Evolutionary conservation across 2,888 invertebrate genomes (phyloP), one percentile per base, ranked within the genome.

Genomic region (Ctena decussata): DNA sequence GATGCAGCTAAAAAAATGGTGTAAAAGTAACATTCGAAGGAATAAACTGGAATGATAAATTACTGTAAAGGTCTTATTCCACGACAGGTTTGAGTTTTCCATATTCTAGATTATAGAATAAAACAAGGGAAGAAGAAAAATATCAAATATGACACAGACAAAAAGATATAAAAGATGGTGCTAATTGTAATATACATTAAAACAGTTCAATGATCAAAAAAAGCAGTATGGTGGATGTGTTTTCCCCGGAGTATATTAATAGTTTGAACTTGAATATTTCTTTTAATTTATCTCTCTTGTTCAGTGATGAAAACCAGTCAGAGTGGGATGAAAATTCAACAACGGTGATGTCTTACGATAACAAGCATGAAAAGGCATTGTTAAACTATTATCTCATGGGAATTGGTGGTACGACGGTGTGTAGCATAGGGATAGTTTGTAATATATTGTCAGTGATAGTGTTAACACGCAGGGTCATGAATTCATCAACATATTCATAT

Each of bases 401-500:
- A 11, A 92, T 95, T n/a, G 93, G 92, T 2, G 95, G 95, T 21
- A 93, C 93, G 82, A 92, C 91, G 1, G 87, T 95, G 6, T 95
- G 95, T 86, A 90, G 92, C 49, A 85, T 95, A 0, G 96, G 96
- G 21, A 93, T 95, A 60, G 86, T 95, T 6, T 95, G 95, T 70
- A 96, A 96, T 87, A 92, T 94, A 8, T 80, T 96, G 73, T 95
- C 95, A 15, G 91, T 95, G 72, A 88, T 95, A 44, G 95, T 96
- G 30, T 91, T 96, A 49, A 94, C 94, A 5, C 91, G 93, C 8
- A 89, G 89, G 46, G 89, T 92, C 0, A 95, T 96, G 94, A 87
- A 93, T 15, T 94, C 94, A 0, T 95, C 95, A 12, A 96, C 96
- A 0, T 95, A 96, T 87, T 93, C 93, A 6, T 96, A 96, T 90